Evolutionary conservation across 2,113 vertebrate species (phyloP).

Genomic region (Eulemur macaco): DNA sequence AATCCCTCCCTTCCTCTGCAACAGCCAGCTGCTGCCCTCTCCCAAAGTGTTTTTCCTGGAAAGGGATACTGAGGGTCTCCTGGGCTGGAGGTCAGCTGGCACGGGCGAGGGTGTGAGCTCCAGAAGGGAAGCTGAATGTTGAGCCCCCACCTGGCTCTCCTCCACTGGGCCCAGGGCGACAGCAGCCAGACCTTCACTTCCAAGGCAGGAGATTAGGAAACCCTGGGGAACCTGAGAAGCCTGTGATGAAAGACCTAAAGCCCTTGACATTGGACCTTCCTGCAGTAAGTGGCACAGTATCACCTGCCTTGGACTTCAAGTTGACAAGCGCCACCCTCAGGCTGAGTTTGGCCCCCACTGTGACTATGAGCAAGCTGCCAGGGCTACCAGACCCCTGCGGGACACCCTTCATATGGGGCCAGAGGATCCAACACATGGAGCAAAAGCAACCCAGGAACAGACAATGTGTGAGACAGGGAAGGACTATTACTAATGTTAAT

Average conservation of each 20-base stretch:
- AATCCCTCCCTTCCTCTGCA: not conserved
- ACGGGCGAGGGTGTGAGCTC: not conserved
- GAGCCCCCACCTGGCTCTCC: not conserved
- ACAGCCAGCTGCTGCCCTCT: not conserved
- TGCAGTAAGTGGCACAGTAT: not conserved
- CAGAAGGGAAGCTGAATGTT: not conserved
- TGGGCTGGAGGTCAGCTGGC: not conserved
- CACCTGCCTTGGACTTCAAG: not conserved
- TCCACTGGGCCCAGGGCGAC: not conserved
- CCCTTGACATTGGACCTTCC: not conserved
- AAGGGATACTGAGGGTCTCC: not conserved
- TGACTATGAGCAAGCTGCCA: not conserved
- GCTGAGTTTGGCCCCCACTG: not conserved
- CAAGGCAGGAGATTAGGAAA: not conserved
- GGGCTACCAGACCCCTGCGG: not conserved
- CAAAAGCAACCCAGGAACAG: not conserved
- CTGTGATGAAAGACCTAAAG: not conserved
- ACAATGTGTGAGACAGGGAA: not conserved
- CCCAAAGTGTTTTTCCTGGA: not conserved
- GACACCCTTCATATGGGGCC: not conserved
- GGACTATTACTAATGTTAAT: not conserved
- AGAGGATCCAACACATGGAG: not conserved
- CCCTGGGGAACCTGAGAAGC: not conserved
- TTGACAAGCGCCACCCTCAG: not conserved
- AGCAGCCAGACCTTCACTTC: not conserved